Evolutionary conservation across 2,888 invertebrate species (phyloP).

Genomic region (Gymnocheta viridis): DNA sequence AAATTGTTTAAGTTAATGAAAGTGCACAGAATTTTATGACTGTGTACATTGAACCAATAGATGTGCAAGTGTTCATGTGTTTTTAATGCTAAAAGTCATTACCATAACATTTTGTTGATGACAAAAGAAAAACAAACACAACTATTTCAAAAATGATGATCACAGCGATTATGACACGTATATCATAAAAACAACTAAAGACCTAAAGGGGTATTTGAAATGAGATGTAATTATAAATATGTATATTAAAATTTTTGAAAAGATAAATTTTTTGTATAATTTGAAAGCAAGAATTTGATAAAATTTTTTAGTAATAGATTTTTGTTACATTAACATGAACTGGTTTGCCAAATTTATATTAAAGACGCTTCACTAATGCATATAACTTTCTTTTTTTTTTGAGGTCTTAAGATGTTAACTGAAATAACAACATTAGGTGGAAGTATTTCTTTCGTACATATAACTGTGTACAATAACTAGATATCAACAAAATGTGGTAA

Average conservation of each 20-base stretch:
- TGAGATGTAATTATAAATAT: neutral
- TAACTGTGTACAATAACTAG: no score
- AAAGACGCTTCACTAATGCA: no score
- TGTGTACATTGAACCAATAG: neutral
- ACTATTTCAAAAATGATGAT: neutral
- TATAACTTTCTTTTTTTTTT: no score
- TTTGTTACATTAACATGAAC: no score
- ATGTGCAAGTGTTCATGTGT: constrained; percentile 35
- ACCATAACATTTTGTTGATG: constrained; percentile 49
- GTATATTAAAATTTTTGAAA: neutral
- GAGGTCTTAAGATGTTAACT: no score
- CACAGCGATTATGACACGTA: neutral
- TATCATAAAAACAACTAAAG: neutral
- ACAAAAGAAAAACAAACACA: neutral
- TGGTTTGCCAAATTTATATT: no score
- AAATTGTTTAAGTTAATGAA: constrained; percentile 59
- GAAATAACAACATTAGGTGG: no score
- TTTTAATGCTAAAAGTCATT: constrained; percentile 57
- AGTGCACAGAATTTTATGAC: constrained; percentile 41
- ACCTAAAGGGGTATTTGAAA: neutral
- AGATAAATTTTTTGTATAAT: neutral
- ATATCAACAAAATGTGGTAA: no score
- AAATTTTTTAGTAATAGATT: neutral
- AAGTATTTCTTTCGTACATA: no score
- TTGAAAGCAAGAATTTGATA: neutral